Percentiles rank a stretch among this genome's conserved stretches.
These are phyloP conservation scores for Dolichotis patagonum DNA, from an alignment of 2,113 vertebrate genomes.

Conservation along the genomic window DNA sequence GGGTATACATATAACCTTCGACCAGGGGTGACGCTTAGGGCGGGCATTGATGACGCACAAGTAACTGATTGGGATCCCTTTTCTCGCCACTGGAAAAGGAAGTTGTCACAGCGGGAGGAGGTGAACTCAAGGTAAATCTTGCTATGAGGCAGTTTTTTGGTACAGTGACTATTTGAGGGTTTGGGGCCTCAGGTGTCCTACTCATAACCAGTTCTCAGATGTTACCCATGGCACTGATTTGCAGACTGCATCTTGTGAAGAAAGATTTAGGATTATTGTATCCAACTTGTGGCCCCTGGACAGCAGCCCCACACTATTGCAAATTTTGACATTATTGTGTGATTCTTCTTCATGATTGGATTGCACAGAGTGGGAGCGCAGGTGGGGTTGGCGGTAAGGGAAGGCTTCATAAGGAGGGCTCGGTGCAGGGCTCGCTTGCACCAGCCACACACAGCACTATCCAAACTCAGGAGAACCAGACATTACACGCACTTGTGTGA, in stretches of 20 bases:
- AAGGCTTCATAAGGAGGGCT: not conserved
- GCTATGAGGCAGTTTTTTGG: not conserved
- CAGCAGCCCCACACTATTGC: not conserved
- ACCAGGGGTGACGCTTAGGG: too few relatives aligned
- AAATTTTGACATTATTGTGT: not conserved
- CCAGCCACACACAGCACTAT: too few relatives aligned
- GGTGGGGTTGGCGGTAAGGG: too few relatives aligned
- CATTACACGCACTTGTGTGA: not conserved
- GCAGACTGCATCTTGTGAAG: not conserved
- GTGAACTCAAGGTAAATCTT: too few relatives aligned
- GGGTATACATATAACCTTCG: too few relatives aligned
- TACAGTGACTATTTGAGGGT: not conserved
- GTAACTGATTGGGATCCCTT: too few relatives aligned
- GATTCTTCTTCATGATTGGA: not conserved
- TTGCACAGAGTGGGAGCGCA: not conserved
- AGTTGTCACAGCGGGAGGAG: too few relatives aligned
- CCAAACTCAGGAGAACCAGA: too few relatives aligned
- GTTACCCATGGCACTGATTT: not conserved
- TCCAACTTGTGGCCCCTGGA: not conserved
- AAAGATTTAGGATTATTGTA: not conserved
- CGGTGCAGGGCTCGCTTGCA: not conserved
- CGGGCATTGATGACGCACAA: too few relatives aligned
- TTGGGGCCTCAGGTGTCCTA: not conserved
- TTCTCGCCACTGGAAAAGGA: too few relatives aligned
- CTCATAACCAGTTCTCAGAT: not conserved